Base-by-base conservation (phyloP, 2,888 invertebrate genomes). In the Pseudococcus longispinus region DNA sequence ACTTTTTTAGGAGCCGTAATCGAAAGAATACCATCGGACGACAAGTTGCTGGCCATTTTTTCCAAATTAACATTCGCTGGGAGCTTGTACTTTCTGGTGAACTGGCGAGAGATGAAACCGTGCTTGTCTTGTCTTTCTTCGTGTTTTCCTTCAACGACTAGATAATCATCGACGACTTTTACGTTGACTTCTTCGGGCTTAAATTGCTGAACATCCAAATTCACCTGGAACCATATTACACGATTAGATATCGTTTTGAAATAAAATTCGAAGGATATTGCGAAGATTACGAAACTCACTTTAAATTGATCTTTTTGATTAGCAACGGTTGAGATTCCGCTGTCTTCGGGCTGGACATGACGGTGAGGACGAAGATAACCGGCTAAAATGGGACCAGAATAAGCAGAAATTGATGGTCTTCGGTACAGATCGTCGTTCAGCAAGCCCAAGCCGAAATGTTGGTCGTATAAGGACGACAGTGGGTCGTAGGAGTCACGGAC, bases 71-170 rank as follows among this genome's bases (percentile, higher is more conserved):
- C 90, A 84, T 90, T 91, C 74, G 90, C 89, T 0, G 92, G 91
- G 11, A 92, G 87, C 70, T 90, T 89, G 89, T 91, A 91, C 77
- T 91, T 90, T 1, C 92, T 89, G 37, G 90, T 90, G 88, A 91
- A 91, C 85, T 91, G 90, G n/a, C 91, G 89, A 3, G 90, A 90
- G 85, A 92, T 90, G 87, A 89, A 90, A 1, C 91, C 91, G 88
- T 91, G 91, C 84, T 91, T 90, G 85, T 91, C 91, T 20, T 89
- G 89, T 70, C 90, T 89, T 88, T 91, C 91, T 87, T 91, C 91
- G 88, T 92, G 91, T 88, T 91, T 91, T 23, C 91, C 91, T 77
- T 91, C 90, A 8, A 91, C 90, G 4, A 91, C 89, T 3, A 92
- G 88, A 88, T 89, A 89, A 87, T 90, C 90, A 88, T 91, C 91